A percentile compares a stretch with the other conserved stretches of the same genome.
Evolutionary conservation across 2,797 vertebrate species (phyloP).

Genomic region (Telmatherina bonti): DNA sequence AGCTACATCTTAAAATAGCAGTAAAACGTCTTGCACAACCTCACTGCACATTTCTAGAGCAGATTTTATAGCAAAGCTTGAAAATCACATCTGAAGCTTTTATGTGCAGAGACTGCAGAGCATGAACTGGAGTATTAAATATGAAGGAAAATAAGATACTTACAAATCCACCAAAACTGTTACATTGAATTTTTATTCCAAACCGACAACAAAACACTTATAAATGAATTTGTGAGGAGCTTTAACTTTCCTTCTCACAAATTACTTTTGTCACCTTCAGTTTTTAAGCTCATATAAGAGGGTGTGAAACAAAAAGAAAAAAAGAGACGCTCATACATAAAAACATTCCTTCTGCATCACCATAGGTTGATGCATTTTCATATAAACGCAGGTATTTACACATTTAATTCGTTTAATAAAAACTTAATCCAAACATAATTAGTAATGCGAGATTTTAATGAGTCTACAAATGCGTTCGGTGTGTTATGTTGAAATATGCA

Average conservation of each 20-base stretch:
- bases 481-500: background rate
- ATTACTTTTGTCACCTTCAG: background rate
- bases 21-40: conserved; percentile 9
- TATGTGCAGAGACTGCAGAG: conserved; percentile 15
- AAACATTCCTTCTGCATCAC: background rate
- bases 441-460: background rate
- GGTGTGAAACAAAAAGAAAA: background rate
- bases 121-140: conserved; percentile 13
- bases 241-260: background rate
- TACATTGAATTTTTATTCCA: background rate
- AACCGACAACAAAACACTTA: background rate
- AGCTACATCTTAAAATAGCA: background rate
- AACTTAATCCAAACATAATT: background rate
- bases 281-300: background rate
- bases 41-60: conserved; percentile 10
- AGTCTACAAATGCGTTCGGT: background rate
- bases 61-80: conserved; percentile 18
- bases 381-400: background rate
- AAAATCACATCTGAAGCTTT: conserved; percentile 13
- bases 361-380: background rate
- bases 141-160: background rate
- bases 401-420: background rate
- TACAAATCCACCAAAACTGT: background rate
- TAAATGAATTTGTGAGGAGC: background rate
- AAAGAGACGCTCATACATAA: background rate